Evolutionary conservation across 2,888 invertebrate species (phyloP).

Genomic region (Ornithoptera priamus): DNA sequence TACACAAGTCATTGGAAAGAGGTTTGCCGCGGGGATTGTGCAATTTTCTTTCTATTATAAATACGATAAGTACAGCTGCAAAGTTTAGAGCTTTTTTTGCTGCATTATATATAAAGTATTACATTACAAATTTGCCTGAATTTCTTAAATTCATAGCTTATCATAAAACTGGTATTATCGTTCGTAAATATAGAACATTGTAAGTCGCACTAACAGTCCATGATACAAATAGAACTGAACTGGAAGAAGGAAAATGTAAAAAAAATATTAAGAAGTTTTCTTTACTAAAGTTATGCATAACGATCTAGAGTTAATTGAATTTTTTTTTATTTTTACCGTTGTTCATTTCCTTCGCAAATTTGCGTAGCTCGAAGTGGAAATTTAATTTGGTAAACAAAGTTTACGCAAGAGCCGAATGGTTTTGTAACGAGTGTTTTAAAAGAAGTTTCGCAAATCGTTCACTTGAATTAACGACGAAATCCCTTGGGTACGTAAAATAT

Average conservation of each 20-base stretch:
- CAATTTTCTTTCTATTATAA: not conserved
- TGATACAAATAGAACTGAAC: no score
- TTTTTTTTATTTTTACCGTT: not conserved
- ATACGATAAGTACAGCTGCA: not conserved
- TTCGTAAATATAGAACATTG: no score
- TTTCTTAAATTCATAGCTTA: no score
- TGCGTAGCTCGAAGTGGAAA: slow-evolving; percentile 1
- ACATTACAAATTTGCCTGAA: no score
- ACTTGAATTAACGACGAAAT: not conserved
- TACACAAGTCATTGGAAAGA: not conserved
- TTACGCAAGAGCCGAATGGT: not conserved
- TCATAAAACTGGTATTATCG: no score
- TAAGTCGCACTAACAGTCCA: no score
- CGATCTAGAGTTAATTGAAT: not conserved
- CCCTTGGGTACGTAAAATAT: not conserved
- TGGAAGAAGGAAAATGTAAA: no score
- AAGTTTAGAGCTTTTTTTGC: not conserved
- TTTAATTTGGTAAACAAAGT: slow-evolving; percentile 7
- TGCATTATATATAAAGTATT: not conserved
- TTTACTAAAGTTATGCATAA: not conserved
- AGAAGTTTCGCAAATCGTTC: not conserved
- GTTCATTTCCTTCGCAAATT: not conserved
- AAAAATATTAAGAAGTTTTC: not conserved
- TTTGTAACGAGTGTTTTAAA: slow-evolving; percentile 2
- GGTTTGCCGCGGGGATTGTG: not conserved